phyloP scores from a whole-genome alignment of 2,797 vertebrate species.

The Clarias laeviceps region DNA sequence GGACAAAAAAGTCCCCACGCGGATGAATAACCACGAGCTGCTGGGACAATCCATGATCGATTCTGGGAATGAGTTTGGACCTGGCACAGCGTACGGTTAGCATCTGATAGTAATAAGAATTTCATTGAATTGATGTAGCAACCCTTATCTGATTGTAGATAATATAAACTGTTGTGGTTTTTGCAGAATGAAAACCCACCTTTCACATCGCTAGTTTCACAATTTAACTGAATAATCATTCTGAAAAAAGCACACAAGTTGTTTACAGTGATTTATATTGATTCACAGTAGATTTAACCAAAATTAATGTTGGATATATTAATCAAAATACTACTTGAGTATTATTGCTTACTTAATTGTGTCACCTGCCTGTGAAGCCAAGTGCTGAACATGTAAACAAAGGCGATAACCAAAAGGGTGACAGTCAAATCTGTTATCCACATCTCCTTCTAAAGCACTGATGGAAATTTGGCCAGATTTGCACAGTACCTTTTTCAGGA shows the following conservation, averaged over 20 bases:
- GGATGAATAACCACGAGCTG: conserved; percentile 93
- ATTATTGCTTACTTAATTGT: too few relatives aligned
- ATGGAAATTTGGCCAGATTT: too few relatives aligned
- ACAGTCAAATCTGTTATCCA: too few relatives aligned
- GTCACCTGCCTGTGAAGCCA: too few relatives aligned
- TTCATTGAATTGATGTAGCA: background rate
- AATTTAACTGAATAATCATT: background rate
- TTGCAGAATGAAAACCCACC: background rate
- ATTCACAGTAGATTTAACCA: background rate
- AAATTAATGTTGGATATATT: background rate
- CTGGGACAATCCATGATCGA: conserved; percentile 94
- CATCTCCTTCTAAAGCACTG: too few relatives aligned
- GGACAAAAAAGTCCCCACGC: conserved; percentile 93
- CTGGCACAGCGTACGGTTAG: conserved; percentile 95
- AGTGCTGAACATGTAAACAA: too few relatives aligned
- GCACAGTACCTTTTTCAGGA: too few relatives aligned
- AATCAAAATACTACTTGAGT: background rate
- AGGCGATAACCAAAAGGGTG: too few relatives aligned
- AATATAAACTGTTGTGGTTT: background rate
- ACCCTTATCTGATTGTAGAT: background rate
- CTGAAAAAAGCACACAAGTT: background rate
- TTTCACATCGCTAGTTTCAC: background rate
- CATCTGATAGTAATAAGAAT: conserved; percentile 12
- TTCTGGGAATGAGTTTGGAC: conserved; percentile 92
- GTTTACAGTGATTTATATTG: background rate